Evolutionary conservation across 2,888 invertebrate species (phyloP).

Genomic region (Leptodirus hochenwartii): DNA sequence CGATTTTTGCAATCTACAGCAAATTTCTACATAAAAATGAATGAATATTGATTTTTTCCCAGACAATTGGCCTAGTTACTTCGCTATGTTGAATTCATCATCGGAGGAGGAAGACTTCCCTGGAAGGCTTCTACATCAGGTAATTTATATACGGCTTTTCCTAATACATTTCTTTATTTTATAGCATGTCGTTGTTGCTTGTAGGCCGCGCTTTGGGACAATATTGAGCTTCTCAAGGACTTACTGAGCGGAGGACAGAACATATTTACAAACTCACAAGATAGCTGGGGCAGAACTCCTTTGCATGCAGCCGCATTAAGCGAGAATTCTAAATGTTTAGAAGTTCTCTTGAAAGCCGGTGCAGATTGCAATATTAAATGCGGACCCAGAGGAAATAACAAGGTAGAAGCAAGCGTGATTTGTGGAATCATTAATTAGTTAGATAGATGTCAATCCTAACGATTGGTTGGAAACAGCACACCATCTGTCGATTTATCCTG

Average conservation of each 20-base stretch:
- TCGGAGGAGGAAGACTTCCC: constrained; percentile 68
- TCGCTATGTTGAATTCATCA: constrained; percentile 53
- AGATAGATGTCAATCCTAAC: no score
- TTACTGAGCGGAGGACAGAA: constrained; percentile 51
- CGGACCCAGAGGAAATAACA: constrained; percentile 46
- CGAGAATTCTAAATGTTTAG: constrained; percentile 57
- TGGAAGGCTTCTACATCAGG: constrained; percentile 60
- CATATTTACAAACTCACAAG: constrained; percentile 44
- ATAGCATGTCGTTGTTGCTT: constrained; percentile 12
- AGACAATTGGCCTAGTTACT: no score
- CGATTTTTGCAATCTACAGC: no score
- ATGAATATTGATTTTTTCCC: no score
- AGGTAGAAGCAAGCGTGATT: constrained; percentile 32
- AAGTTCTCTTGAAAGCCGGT: constrained; percentile 49
- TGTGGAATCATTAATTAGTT: no score
- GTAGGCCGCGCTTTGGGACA: constrained; percentile 76
- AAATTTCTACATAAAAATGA: no score
- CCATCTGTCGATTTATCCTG: no score
- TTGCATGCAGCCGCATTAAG: constrained; percentile 70
- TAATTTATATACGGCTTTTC: constrained; percentile 17
- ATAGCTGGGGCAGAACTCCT: constrained; percentile 57
- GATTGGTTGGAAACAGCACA: no score
- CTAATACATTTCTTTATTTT: constrained; percentile 1
- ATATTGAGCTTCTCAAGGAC: constrained; percentile 68
- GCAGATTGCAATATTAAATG: constrained; percentile 51